These are phyloP conservation scores for Coptodon bakossiorum DNA, from an alignment of 2,113 vertebrate species.

Conservation along the genomic window DNA sequence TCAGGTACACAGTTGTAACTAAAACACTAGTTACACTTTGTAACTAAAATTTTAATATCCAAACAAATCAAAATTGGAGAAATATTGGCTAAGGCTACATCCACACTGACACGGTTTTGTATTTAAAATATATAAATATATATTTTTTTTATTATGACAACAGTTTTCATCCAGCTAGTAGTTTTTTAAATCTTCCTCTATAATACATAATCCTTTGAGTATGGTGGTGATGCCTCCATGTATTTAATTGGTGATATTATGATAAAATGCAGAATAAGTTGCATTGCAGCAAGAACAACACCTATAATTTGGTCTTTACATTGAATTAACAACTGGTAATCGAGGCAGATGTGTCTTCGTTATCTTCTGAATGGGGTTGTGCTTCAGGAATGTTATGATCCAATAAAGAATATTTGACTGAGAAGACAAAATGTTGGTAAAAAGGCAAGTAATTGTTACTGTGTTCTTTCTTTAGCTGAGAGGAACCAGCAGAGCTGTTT, in stretches of 20 bases:
- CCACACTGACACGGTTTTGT: neutral
- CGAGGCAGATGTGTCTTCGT: neutral
- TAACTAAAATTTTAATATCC: neutral
- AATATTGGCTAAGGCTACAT: neutral
- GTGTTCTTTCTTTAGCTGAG: slow-evolving; percentile 59
- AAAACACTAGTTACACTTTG: neutral
- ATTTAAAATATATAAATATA: neutral
- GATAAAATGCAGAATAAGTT: neutral
- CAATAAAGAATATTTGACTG: neutral
- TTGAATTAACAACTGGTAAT: neutral
- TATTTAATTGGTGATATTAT: neutral
- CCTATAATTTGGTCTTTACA: neutral
- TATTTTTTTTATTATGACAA: neutral
- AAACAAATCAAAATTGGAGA: neutral
- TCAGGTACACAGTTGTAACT: slow-evolving; percentile 71
- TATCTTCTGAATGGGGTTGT: neutral
- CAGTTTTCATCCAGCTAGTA: neutral
- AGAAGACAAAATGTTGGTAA: neutral
- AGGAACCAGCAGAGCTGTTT: slow-evolving; percentile 70
- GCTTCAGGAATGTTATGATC: neutral
- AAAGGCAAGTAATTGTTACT: neutral
- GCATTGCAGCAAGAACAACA: neutral
- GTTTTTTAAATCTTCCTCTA: neutral
- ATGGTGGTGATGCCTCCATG: neutral
- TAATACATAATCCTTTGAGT: neutral